A percentile compares a stretch with the other conserved stretches of the same genome.
phyloP scores from a whole-genome alignment of 2,888 invertebrate genomes.

The Spilarctia lutea region DNA sequence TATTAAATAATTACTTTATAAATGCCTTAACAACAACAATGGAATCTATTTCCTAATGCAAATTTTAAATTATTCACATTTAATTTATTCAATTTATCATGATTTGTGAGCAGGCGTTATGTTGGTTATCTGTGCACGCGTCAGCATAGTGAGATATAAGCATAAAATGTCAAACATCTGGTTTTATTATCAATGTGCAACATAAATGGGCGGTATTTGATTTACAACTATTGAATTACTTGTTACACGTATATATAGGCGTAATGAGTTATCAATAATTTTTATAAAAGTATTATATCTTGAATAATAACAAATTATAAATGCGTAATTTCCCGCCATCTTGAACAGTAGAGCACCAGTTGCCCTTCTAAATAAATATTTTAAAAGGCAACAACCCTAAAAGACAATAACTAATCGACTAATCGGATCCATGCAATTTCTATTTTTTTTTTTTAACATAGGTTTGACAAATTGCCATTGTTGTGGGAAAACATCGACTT shows the following conservation, averaged over 20 bases:
- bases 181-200: conserved; percentile 29
- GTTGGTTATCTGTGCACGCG: conserved; percentile 38
- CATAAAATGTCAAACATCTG: conserved; percentile 47
- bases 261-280: background rate
- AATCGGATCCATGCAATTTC: background rate
- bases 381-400: background rate
- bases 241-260: background rate
- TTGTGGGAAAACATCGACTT: background rate
- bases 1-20: background rate
- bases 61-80: conserved; percentile 21
- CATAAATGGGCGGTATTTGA: conserved; percentile 19
- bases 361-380: background rate
- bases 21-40: background rate
- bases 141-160: conserved; percentile 23
- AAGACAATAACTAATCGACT: background rate
- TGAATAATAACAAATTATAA: background rate
- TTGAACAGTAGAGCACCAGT: background rate
- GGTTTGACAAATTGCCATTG: background rate
- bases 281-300: background rate
- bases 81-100: conserved; percentile 27
- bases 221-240: conserved; percentile 31
- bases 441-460: background rate
- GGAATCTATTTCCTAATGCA: conserved; percentile 31
- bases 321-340: background rate
- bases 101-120: conserved; percentile 41